Conservation (phyloP, 2,888 invertebrate genomes). For the Phortica magna region DNA sequence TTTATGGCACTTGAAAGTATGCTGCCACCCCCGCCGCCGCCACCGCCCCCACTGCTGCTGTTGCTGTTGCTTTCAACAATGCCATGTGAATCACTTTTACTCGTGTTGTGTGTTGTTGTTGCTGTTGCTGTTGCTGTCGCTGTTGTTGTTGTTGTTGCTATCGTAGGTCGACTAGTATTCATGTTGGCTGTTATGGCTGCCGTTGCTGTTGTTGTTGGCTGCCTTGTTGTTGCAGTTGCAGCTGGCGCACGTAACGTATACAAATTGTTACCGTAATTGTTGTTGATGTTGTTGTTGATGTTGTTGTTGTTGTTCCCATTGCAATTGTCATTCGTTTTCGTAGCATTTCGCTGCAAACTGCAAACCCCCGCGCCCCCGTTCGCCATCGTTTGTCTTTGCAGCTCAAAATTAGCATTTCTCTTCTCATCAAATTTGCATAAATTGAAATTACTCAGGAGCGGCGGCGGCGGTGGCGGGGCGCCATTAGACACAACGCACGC, state of each 20-base stretch:
- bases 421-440: neutral
- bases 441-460: constrained; percentile 3
- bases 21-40: constrained; percentile 68
- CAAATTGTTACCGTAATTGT: constrained; percentile 7
- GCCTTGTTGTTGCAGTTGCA: neutral
- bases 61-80: constrained; percentile 55
- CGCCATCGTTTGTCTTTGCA: constrained; percentile 15
- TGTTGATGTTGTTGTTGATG: constrained; percentile 13
- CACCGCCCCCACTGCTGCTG: constrained; percentile 64
- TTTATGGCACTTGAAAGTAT: constrained; percentile 84
- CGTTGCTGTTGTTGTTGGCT: neutral
- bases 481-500: constrained; percentile 18
- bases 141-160: neutral
- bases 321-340: neutral
- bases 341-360: constrained; percentile 43
- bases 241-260: constrained; percentile 9
- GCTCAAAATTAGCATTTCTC: neutral
- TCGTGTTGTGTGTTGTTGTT: neutral
- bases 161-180: neutral
- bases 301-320: constrained; percentile 18
- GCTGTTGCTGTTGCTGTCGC: constrained; percentile 2
- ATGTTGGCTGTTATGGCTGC: neutral
- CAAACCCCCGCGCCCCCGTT: constrained; percentile 40
- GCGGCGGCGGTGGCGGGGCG: constrained; percentile 29
- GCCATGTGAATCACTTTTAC: constrained; percentile 19